These are phyloP conservation scores for Pipistrellus kuhlii DNA, from an alignment of 2,797 vertebrate species.

Conservation along the genomic window DNA sequence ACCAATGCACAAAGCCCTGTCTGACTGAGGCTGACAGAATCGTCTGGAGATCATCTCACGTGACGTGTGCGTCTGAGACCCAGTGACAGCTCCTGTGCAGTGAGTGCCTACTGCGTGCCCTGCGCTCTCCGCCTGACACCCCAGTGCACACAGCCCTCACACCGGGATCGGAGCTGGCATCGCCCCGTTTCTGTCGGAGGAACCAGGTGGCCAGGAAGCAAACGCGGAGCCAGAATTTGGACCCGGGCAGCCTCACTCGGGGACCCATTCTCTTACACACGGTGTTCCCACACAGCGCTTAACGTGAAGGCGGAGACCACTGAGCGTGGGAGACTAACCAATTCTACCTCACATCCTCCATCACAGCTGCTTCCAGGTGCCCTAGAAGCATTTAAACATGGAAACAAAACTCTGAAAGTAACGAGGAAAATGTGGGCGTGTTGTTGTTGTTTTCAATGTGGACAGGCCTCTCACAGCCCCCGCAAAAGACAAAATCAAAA, in stretches of 20 bases:
- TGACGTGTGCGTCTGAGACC: not conserved
- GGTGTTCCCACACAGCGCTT: not conserved
- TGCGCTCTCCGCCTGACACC: not conserved
- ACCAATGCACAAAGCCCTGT: not conserved
- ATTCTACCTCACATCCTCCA: not conserved
- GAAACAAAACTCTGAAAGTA: slow-evolving; percentile 19
- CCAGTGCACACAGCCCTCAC: not conserved
- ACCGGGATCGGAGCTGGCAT: not conserved
- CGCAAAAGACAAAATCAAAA: not conserved
- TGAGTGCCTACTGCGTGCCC: not conserved
- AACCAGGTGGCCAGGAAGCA: not conserved
- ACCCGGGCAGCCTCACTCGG: not conserved
- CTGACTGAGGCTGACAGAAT: not conserved
- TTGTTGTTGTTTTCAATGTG: not conserved
- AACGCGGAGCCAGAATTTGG: not conserved
- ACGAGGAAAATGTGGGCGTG: not conserved
- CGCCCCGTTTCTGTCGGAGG: not conserved
- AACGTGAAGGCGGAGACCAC: not conserved
- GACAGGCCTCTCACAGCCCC: not conserved
- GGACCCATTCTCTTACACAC: not conserved
- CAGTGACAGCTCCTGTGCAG: not conserved
- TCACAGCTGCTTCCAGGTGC: not conserved
- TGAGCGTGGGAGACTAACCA: not conserved
- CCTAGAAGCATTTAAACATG: slow-evolving; percentile 7
- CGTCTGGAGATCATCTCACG: not conserved